Conservation (phyloP, 2,113 vertebrate genomes). For the Austrofundulus limnaeus region DNA sequence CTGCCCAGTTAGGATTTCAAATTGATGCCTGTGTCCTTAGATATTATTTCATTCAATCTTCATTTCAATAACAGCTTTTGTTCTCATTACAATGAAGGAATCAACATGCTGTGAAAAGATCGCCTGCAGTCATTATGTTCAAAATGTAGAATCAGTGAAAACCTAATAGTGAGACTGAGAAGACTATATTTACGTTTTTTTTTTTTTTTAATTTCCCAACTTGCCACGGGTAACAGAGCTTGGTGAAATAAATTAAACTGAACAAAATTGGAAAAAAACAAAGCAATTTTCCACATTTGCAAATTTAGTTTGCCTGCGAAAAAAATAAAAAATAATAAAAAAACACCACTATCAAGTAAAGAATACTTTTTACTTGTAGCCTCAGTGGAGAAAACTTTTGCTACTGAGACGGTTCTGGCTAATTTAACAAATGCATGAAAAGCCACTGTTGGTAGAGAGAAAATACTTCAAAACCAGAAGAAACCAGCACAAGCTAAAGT, state of each 20-base stretch:
- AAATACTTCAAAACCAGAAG: no score
- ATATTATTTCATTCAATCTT: conserved; percentile 14
- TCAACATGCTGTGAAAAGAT: not conserved
- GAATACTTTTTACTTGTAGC: not conserved
- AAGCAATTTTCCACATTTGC: not conserved
- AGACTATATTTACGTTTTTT: no score
- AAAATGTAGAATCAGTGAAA: not conserved
- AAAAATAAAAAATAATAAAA: no score
- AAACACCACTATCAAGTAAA: not conserved
- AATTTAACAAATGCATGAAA: no score
- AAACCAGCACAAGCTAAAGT: no score
- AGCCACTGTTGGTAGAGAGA: no score
- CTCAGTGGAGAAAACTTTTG: not conserved
- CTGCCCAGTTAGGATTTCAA: conserved; percentile 42
- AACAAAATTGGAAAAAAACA: not conserved
- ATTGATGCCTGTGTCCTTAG: conserved; percentile 21
- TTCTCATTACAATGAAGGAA: not conserved
- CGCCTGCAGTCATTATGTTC: not conserved
- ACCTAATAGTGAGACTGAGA: not conserved
- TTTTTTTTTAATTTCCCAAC: not conserved
- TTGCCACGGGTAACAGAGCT: not conserved
- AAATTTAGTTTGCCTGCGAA: not conserved
- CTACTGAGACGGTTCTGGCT: not conserved
- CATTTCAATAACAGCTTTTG: no score
- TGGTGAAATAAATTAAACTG: not conserved